Evolutionary conservation across 2,113 vertebrate genomes (phyloP).

Genomic region (Mus pahari): DNA sequence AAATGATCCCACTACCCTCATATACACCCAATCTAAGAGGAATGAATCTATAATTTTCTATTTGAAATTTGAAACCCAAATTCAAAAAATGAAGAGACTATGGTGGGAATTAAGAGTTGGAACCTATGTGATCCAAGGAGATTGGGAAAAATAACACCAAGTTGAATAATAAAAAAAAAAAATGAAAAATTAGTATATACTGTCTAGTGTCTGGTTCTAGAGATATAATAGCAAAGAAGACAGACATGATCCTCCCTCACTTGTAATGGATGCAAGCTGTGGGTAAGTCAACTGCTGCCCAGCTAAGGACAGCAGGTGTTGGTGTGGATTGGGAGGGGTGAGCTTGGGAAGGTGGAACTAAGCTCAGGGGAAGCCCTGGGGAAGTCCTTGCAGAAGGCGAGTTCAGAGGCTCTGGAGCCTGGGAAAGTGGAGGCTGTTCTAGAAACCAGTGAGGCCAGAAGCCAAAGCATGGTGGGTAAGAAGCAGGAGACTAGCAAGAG

Average conservation of each 20-base stretch:
- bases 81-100: not conserved
- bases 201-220: not conserved
- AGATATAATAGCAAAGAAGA: not conserved
- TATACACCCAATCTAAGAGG: not conserved
- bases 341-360: not conserved
- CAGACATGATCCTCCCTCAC: not conserved
- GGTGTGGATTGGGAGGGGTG: not conserved
- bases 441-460: not conserved
- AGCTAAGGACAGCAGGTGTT: not conserved
- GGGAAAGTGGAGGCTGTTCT: not conserved
- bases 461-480: not conserved
- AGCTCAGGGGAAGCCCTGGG: not conserved
- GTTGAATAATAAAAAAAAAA: not conserved
- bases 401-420: not conserved
- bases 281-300: not conserved
- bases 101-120: not conserved
- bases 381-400: not conserved
- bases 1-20: not conserved
- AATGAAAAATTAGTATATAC: not conserved
- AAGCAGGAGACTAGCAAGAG: not conserved
- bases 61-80: conserved; percentile 36
- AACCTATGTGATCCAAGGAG: not conserved
- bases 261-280: not conserved
- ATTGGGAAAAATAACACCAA: not conserved
- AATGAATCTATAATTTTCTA: not conserved